Conservation (phyloP, 1,140 invertebrate species). For the Manduca sexta region DNA sequence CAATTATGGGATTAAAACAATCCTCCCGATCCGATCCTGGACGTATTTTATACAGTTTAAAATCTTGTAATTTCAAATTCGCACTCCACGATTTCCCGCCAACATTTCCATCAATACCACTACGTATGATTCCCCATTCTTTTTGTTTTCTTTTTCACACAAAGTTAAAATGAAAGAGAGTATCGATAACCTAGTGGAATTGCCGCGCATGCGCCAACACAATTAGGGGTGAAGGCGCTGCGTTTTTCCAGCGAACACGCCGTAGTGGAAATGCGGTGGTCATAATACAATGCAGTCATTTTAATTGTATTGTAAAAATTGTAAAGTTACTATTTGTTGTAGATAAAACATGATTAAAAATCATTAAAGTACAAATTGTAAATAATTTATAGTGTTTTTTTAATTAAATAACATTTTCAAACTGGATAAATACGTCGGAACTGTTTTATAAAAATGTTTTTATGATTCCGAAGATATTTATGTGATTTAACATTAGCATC, state of each 20-base stretch:
- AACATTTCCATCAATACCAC: constrained; percentile 61
- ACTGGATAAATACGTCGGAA: not conserved
- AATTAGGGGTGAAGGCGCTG: constrained; percentile 7
- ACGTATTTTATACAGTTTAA: too few relatives aligned
- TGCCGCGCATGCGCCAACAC: constrained; percentile 46
- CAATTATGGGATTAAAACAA: too few relatives aligned
- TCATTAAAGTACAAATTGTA: constrained; percentile 3
- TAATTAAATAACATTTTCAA: not conserved
- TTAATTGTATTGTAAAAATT: constrained; percentile 11
- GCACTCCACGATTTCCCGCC: constrained; percentile 25
- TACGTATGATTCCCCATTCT: constrained; percentile 53
- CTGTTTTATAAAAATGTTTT: too few relatives aligned
- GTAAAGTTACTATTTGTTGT: constrained; percentile 14
- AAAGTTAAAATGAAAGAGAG: constrained; percentile 26
- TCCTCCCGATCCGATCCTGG: too few relatives aligned
- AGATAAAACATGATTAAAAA: constrained; percentile 5
- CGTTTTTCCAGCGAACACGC: constrained; percentile 9
- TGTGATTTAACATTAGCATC: too few relatives aligned
- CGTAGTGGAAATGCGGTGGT: constrained; percentile 17
- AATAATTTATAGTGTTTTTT: constrained; percentile 1
- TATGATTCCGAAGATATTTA: too few relatives aligned
- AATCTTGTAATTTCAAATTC: too few relatives aligned
- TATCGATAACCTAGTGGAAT: constrained; percentile 44
- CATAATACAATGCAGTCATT: constrained; percentile 8
- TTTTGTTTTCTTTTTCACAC: constrained; percentile 26